Evolutionary conservation across 2,888 invertebrate species (phyloP).

Genomic region (Ryuthela nishihirai): DNA sequence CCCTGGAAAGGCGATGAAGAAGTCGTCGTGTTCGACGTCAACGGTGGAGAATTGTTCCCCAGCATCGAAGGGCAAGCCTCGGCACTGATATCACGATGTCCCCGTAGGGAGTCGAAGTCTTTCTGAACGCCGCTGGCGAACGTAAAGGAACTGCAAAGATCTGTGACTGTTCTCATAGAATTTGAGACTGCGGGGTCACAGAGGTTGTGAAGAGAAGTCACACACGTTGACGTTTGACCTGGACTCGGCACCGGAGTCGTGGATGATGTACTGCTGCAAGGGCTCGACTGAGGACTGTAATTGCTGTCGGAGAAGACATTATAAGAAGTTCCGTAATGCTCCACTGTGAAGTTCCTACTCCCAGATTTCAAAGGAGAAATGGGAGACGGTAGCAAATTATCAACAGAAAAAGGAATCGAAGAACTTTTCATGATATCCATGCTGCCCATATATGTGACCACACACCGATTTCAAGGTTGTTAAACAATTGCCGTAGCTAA

Average conservation of each 20-base stretch:
- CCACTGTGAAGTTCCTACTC: too few species aligned
- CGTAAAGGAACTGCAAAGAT: slow-evolving; percentile 19
- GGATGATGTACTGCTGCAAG: slow-evolving; percentile 2
- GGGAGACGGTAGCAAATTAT: background rate
- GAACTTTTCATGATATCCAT: too few species aligned
- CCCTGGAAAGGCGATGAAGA: background rate
- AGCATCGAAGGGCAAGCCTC: too few species aligned
- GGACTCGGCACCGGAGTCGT: slow-evolving; percentile 12
- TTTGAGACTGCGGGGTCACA: slow-evolving; percentile 20
- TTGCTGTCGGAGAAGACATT: slow-evolving; percentile 16
- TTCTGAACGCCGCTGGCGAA: slow-evolving; percentile 8
- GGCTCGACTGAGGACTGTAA: slow-evolving; percentile 29
- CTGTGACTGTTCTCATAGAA: slow-evolving; percentile 18
- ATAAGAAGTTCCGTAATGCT: slow-evolving; percentile 8
- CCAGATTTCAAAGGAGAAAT: too few species aligned
- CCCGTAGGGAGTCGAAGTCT: too few species aligned
- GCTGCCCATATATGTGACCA: too few species aligned
- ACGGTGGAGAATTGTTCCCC: too few species aligned
- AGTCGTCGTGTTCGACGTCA: background rate
- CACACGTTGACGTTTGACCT: too few species aligned
- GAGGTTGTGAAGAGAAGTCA: slow-evolving; percentile 12
- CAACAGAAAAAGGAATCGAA: too few species aligned
- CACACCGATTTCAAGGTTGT: too few species aligned
- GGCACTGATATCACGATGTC: too few species aligned
- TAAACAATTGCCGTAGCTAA: too few species aligned